Evolutionary conservation across 2,797 vertebrate genomes (phyloP), one percentile per base, ranked within the genome.

Genomic region (Petrocephalus schoutedeni): DNA sequence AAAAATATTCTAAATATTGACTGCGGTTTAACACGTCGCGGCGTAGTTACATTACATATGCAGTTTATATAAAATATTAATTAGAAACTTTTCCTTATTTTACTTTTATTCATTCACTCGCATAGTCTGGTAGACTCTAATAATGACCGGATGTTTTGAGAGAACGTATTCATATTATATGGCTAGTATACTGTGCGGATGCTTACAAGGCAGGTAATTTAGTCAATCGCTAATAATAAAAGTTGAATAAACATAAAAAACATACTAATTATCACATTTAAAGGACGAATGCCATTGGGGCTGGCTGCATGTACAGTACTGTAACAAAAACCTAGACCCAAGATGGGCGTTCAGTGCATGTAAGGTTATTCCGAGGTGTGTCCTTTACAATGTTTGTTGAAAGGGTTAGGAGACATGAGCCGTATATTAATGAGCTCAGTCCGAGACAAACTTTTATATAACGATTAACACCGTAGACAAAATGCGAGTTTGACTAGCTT

Each of bases 361-460:
- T 51, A 54, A 41, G 49, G 45, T 54, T 51, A 53, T 21, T 51
- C 80, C 4, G 58, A 49, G 85, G 85, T 59, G 57, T 86, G 36
- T 58, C 85, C 58, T 64, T 59, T 36, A 67, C 36, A 51, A 16
- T 86, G 85, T 86, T 86, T 86, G 85, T 32, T 59, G 36, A 86
- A 86, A 45, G 85, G 85, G 19, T 64, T 86, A 23, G 36, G 85
- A 86, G 57, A 45, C 54, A 64, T 51, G 85, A 64, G 16, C 59
- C 28, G 28, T 64, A 49, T 51, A 64, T 49, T 86, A 49, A 51
- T 61, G n/a, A 21, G 8, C 85, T 80, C 49, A 83, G 45, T 21
- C 12, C 23, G 10, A 12, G 32, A 64, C n/a, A 23, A 86, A 86
- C 57, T 86, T 59, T 86, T 41, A 86, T 41, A 32, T 7, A 19